These are phyloP conservation scores for Xylocampa areola DNA, from an alignment of 2,888 invertebrate species.

Conservation along the genomic window DNA sequence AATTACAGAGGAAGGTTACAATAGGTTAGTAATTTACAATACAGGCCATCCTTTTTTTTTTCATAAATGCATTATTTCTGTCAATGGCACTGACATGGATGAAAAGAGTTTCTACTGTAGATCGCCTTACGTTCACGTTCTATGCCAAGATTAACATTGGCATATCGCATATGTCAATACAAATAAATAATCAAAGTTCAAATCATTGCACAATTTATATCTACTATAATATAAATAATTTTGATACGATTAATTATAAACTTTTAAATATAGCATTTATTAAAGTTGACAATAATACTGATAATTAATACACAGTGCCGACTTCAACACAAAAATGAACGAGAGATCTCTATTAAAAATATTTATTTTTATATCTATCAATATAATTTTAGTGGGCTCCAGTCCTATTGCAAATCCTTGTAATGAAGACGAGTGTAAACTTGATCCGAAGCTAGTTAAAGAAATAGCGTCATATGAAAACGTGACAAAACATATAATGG, in stretches of 20 bases:
- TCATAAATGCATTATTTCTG: too few species aligned
- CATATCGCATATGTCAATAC: too few species aligned
- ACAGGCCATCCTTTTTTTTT: too few species aligned
- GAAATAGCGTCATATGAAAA: slow-evolving; percentile 90
- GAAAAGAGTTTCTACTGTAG: too few species aligned
- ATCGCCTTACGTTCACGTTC: too few species aligned
- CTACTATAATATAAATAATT: not conserved
- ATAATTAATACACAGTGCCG: slow-evolving; percentile 25
- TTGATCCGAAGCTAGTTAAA: slow-evolving; percentile 60
- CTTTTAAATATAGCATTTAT: slow-evolving; percentile 7
- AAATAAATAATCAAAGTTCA: too few species aligned
- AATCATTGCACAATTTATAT: not conserved
- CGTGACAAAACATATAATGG: slow-evolving; percentile 83
- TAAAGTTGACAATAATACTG: slow-evolving; percentile 29
- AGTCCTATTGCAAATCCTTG: slow-evolving; percentile 62
- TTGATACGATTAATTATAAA: not conserved
- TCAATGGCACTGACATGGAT: too few species aligned
- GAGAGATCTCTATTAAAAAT: slow-evolving; percentile 45
- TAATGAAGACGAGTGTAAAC: slow-evolving; percentile 59
- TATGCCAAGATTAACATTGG: too few species aligned
- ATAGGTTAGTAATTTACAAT: too few species aligned
- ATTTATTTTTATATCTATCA: slow-evolving; percentile 37
- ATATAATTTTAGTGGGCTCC: slow-evolving; percentile 40
- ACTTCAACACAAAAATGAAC: slow-evolving; percentile 16
- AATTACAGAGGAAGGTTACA: too few species aligned